Percentiles rank a stretch among this genome's conserved stretches.
Conservation (phyloP, 2,113 vertebrate species). For the Lichenostomus cassidix region DNA sequence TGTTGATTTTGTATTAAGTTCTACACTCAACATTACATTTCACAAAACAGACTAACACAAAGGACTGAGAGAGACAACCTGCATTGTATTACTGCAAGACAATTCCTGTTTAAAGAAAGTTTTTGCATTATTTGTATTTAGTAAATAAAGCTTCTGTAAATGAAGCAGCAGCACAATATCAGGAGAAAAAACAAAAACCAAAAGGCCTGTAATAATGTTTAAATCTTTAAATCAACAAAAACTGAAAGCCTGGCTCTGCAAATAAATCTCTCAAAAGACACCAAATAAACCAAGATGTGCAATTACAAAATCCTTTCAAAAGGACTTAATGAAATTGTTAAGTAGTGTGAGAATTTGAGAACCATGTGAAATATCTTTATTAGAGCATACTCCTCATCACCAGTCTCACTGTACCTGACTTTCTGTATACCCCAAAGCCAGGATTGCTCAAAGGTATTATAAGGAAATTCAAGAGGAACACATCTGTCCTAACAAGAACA, state of each 20-base stretch:
- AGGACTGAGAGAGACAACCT: conserved; percentile 38
- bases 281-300: conserved; percentile 39
- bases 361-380: not conserved
- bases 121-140: conserved; percentile 52
- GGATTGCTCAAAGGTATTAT: conserved; percentile 3
- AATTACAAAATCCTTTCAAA: conserved; percentile 48
- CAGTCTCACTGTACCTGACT: not conserved
- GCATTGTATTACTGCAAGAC: conserved; percentile 1
- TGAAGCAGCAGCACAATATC: conserved; percentile 28
- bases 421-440: conserved; percentile 33
- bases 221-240: conserved; percentile 59
- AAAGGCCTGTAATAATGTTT: conserved; percentile 26
- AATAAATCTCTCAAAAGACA: conserved; percentile 59
- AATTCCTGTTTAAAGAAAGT: conserved; percentile 38
- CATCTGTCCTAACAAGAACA: not conserved
- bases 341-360: conserved; percentile 44
- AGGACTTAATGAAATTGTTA: conserved; percentile 30
- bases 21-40: conserved; percentile 37
- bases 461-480: conserved; percentile 20
- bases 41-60: conserved; percentile 44
- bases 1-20: not conserved
- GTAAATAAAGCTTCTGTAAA: conserved; percentile 50
- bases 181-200: not conserved
- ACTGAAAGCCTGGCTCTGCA: conserved; percentile 59
- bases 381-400: not conserved